Evolutionary conservation across 2,888 invertebrate genomes (phyloP).

Genomic region (Polia nebulosa): DNA sequence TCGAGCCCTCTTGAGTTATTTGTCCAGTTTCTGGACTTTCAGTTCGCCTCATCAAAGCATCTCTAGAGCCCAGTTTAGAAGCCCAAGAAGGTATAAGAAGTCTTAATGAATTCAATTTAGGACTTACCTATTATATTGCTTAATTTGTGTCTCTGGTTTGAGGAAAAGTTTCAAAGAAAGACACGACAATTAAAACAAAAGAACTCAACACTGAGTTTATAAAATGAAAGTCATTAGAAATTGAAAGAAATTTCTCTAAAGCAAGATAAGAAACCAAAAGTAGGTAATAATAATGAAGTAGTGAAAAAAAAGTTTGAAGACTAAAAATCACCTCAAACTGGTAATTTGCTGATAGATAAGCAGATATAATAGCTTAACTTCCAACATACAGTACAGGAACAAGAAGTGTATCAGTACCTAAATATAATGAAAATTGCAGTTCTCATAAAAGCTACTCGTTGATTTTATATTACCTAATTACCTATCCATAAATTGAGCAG

Average conservation of each 20-base stretch:
- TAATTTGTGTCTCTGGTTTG: background rate
- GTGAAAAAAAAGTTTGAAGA: background rate
- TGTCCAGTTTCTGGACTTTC: background rate
- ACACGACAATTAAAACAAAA: background rate
- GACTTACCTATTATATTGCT: background rate
- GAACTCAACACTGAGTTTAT: background rate
- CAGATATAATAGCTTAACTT: too few relatives aligned
- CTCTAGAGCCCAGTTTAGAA: background rate
- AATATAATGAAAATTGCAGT: too few relatives aligned
- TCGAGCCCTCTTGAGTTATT: background rate
- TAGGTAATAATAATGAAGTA: background rate
- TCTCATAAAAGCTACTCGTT: background rate
- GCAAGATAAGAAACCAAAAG: background rate
- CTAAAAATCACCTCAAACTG: too few relatives aligned
- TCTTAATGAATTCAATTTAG: too few relatives aligned
- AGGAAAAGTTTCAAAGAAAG: conserved; percentile 11
- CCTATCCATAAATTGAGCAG: too few relatives aligned
- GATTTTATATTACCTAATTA: too few relatives aligned
- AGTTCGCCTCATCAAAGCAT: background rate
- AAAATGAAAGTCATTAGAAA: conserved; percentile 3
- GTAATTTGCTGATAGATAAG: too few relatives aligned
- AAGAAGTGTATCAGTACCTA: background rate
- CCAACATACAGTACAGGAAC: too few relatives aligned
- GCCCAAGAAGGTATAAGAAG: too few relatives aligned
- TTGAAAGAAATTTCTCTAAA: background rate